A percentile compares a stretch with the other conserved stretches of the same genome.
Conservation (phyloP, 2,797 vertebrate species). For the Danio aesculapii region DNA sequence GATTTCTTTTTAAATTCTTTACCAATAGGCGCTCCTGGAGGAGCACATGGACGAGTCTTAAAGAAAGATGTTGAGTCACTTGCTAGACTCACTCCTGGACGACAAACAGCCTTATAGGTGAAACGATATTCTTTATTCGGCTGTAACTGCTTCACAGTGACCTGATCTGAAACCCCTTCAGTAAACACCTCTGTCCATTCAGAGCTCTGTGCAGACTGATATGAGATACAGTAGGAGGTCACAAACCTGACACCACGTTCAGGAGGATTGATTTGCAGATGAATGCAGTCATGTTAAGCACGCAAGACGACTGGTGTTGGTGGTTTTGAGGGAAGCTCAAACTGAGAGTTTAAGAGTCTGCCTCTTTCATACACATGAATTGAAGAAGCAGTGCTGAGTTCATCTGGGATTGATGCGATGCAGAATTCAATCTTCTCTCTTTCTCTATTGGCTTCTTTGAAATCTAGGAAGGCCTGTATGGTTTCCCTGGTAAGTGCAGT, state of each 20-base stretch:
- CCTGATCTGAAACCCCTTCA: not conserved
- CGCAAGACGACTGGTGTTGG: conserved; percentile 13
- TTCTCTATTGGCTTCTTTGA: conserved; percentile 53
- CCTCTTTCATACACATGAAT: conserved; percentile 61
- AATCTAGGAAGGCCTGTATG: conserved; percentile 48
- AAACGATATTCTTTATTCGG: conserved; percentile 51
- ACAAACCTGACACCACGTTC: conserved; percentile 22
- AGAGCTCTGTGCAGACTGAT: conserved; percentile 35
- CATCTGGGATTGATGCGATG: conserved; percentile 55
- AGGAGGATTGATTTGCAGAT: conserved; percentile 45
- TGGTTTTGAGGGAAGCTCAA: conserved; percentile 62
- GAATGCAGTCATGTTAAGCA: conserved; percentile 49
- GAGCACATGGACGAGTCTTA: conserved; percentile 51
- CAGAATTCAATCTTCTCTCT: conserved; percentile 49
- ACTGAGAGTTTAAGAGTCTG: conserved; percentile 34
- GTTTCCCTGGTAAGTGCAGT: too few relatives aligned
- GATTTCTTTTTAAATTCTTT: conserved; percentile 12
- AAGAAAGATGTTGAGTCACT: conserved; percentile 40
- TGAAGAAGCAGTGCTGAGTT: conserved; percentile 46
- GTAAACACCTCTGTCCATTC: conserved; percentile 50
- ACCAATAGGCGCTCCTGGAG: conserved; percentile 48
- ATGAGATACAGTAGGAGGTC: conserved; percentile 47
- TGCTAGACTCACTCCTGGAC: conserved; percentile 48
- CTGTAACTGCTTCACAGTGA: conserved; percentile 44
- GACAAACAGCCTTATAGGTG: conserved; percentile 50